Evolutionary conservation across 2,797 vertebrate genomes (phyloP), one percentile per base, ranked within the genome.

Genomic region (Micropoecilia bifurca): DNA sequence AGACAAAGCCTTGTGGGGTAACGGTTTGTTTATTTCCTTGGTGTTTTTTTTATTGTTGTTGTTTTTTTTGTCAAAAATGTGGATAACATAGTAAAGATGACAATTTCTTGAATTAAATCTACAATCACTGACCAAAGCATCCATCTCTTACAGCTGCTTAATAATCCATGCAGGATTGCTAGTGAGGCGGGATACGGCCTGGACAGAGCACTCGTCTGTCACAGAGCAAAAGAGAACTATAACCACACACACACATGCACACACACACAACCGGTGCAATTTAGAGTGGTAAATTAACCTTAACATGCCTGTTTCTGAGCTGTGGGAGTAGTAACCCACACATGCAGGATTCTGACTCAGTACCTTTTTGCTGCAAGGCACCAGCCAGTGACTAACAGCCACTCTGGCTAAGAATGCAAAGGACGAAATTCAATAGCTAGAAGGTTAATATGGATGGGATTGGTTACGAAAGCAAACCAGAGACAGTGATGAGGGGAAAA

Each of bases 1-100:
- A 84, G 89, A 85, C 85, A 68, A 13, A 83, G 88, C 86, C 87
- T 87, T 80, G 82, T 82, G 18, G 43, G 46, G 36, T 18, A 47
- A 16, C 16, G 1, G 10, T 30, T 68, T 46, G 2, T 6, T 73
- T 39, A 22, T 46, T 53, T 39, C 20, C 5, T 25, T 25, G 30
- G 6, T 3, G 10, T 4, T 6, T 7, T 50, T 20, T 47, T 48
- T 48, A 4, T 41, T 20, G 14, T 66, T 39, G 36, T 41, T 20
- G 14, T 66, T 39, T 41, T 2, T 25, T 25, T 43, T 25, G 66
- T 6, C 41, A 43, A 45, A 39, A 41, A 12, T 43, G 36, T 25
- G 39, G 20, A 69, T 22, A 69, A 25, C 20, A 25, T 41, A 4
- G 10, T 69, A 69, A 43, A 25, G 22, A 43, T 43, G 22, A 45